A percentile compares a stretch with the other conserved stretches of the same genome.
Conservation (phyloP, 2,797 vertebrate genomes). For the Parauchenoglanis punctatus region DNA sequence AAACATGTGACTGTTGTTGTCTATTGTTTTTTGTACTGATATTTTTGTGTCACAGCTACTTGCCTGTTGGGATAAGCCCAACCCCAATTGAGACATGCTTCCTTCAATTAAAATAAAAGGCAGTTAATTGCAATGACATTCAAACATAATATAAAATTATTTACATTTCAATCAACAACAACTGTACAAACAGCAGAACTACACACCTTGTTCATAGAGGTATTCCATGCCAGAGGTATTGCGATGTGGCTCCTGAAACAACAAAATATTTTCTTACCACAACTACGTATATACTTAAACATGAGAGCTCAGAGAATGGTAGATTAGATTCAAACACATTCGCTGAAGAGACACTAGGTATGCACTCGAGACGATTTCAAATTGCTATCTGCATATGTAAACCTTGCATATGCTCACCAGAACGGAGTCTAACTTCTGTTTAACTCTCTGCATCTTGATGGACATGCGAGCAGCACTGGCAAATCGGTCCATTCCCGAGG, state of each 20-base stretch:
- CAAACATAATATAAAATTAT: neutral
- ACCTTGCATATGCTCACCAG: conserved; percentile 71
- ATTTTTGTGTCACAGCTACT: neutral
- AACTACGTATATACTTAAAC: neutral
- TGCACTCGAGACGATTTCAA: neutral
- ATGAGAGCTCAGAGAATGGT: neutral
- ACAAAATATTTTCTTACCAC: neutral
- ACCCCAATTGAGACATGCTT: conserved; percentile 52
- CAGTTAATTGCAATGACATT: neutral
- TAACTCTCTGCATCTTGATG: conserved; percentile 87
- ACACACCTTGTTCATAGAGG: conserved; percentile 66
- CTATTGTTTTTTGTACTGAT: neutral
- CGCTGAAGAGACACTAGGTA: neutral
- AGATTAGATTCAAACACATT: neutral
- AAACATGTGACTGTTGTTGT: neutral
- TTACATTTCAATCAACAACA: neutral
- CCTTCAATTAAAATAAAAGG: conserved; percentile 29
- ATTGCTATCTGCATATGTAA: neutral
- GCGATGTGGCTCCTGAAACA: conserved; percentile 68
- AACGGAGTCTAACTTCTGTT: conserved; percentile 90
- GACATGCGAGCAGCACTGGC: conserved; percentile 76
- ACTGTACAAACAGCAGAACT: neutral
- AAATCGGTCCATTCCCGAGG: conserved; percentile 76
- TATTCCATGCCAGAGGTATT: conserved; percentile 60
- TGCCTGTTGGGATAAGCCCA: conserved; percentile 63